Evolutionary conservation across 2,888 invertebrate genomes (phyloP), one percentile per base, ranked within the genome.

Genomic region (Orchesellides sinensis): DNA sequence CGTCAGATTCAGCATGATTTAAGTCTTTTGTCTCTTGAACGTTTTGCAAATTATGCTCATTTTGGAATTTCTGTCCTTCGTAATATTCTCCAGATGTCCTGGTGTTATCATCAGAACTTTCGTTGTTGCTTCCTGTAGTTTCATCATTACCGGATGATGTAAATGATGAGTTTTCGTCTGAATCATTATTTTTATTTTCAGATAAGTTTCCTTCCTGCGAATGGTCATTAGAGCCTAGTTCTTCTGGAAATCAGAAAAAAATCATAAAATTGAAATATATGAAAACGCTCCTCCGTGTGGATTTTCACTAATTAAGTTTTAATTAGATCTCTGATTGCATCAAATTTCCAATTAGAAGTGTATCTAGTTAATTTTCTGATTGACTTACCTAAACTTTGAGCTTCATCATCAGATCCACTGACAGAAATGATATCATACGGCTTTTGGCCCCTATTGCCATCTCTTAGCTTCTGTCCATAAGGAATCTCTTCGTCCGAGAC

Each of bases 381-480:
- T 47, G 47, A 59, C 70, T 84, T 52, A 87, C 87, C 87, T 49
- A 86, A 75, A 49, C 83, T 86, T 70, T 86, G 87, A 21, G 77
- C 78, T 14, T 82, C 83, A 4, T 86, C 86, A 27, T 85, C 85
- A 10, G 79, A 79, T 35, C 83, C 83, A 19, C 81, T 79, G n/a
- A 87, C 72, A 21, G 86, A 84, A 19, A 86, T 83, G n/a, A 86
- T 86, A 54, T 87, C 86, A 27, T 78, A 87, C 5, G 87, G 87
- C 45, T 72, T 77, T 35, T 49, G 63, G 23, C 35, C 35, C 12
- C 49, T 65, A 2, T 66, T 35, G 8, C 82, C 65, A 25, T 80
- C 47, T 49, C 74, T 19, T 2, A 84, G 65, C 52, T 78, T 82
- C 35, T 73, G 73, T 10, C 84, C 84, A 32, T 66, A 84, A 4